phyloP scores from a whole-genome alignment of 2,888 invertebrate species.

The Apotomis betuletana region DNA sequence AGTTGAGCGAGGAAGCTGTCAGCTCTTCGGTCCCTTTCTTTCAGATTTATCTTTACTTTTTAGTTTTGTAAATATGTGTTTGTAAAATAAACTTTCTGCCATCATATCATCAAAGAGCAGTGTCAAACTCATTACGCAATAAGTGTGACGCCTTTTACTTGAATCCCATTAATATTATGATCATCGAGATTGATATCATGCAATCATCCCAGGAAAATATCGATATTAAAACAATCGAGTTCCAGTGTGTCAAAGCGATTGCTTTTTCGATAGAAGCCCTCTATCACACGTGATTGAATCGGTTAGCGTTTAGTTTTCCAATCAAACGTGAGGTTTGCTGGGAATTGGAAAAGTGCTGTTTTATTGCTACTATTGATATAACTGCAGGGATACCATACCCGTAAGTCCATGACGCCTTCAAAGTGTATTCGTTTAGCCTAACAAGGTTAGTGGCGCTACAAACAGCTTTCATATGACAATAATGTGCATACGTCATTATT shows the following conservation, averaged over 20 bases:
- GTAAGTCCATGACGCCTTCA: neutral
- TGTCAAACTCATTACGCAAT: too few species aligned
- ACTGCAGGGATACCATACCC: neutral
- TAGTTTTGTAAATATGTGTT: too few species aligned
- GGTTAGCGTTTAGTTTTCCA: neutral
- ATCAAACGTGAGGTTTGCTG: neutral
- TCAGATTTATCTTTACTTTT: too few species aligned
- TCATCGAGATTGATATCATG: neutral
- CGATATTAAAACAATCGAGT: neutral
- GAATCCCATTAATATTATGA: too few species aligned
- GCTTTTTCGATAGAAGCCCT: neutral
- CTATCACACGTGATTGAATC: conserved; percentile 3
- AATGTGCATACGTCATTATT: too few species aligned
- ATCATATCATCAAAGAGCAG: too few species aligned
- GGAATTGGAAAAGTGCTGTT: neutral
- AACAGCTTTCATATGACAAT: too few species aligned
- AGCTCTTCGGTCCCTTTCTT: too few species aligned
- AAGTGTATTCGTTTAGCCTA: neutral
- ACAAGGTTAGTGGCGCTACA: too few species aligned
- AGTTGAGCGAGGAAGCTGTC: too few species aligned
- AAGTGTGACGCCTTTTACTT: too few species aligned
- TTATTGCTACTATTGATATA: neutral
- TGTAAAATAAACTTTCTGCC: too few species aligned
- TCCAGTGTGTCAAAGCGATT: neutral
- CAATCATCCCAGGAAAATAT: neutral